Evolutionary conservation across 1,140 invertebrate species (phyloP), one percentile per base, ranked within the genome.

Genomic region (Parasteatoda tepidariorum): DNA sequence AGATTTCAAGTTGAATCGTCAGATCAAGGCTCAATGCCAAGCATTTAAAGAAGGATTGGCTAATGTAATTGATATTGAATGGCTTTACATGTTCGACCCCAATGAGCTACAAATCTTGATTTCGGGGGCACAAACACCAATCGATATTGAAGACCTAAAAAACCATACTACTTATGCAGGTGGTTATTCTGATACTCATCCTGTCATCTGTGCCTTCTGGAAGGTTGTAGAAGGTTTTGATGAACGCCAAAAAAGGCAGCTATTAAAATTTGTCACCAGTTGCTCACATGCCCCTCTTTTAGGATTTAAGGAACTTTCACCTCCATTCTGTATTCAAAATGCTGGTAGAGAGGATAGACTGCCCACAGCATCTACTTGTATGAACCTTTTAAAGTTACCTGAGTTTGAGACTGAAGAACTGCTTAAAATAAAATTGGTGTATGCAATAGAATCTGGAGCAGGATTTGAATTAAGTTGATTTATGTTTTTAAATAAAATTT

Each of bases 251-350:
- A 93, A 94, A 73, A 91, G 96, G 71, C 94, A 96, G 86, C 89
- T 99, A 15, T 89, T 99, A 0, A 98, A 98, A 89, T 99, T 99
- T 92, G 97, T 98, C 5, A 99, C 98, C 0, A 98, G 96, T 88
- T 98, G 97, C 87, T 98, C 97, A 0, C 89, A 97, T 86, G 96
- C 97, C n/a, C 98, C 98, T 4, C 90, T 99, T n/a, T 90, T 98
- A 26, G 98, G 98, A 18, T 99, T 99, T 88, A 98, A 97, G 95
- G 96, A 98, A 89, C 89, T 99, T 55, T 94, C 96, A 90, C 97
- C 97, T 41, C 93, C 95, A 15, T 97, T 99, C 89, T 97, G 96
- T 87, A 97, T 99, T 86, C 96, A 98, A 88, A 93, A 95, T 85
- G 95, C 95, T 28, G 96, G 96, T 18, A 86, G 86, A 62, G 93